Percentiles rank a stretch among this genome's conserved stretches.
Conservation (phyloP, 2,888 invertebrate species). For the Poecilobothrus nobilitatus region DNA sequence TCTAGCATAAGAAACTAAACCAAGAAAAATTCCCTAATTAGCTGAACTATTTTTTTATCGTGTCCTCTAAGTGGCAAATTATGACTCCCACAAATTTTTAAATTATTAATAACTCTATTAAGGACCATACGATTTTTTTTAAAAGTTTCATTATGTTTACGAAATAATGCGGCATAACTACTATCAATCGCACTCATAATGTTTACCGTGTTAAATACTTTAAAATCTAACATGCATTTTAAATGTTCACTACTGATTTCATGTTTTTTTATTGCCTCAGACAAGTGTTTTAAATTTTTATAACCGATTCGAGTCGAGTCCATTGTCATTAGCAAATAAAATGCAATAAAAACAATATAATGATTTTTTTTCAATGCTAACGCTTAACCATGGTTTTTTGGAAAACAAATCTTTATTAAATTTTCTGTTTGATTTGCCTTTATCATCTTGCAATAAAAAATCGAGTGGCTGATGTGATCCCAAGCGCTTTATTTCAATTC, state of each 20-base stretch:
- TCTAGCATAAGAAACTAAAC: not conserved
- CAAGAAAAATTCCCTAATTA: not conserved
- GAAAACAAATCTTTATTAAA: not conserved
- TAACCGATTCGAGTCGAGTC: not conserved
- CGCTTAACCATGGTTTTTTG: not conserved
- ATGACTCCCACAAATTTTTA: constrained; percentile 14
- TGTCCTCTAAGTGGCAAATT: constrained; percentile 11
- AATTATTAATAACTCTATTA: constrained; percentile 11
- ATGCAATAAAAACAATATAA: not conserved
- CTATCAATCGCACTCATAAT: no score
- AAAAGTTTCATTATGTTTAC: no score
- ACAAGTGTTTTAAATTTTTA: not conserved
- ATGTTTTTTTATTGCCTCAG: constrained; percentile 4
- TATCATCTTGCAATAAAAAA: no score
- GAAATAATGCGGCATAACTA: no score
- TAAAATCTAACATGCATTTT: no score
- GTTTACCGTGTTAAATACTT: no score
- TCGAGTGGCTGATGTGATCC: no score
- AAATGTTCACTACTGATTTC: no score
- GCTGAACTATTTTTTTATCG: not conserved
- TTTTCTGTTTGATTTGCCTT: no score
- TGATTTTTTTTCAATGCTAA: no score
- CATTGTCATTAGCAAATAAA: not conserved
- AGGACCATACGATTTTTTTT: constrained; percentile 10
- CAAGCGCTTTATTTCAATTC: no score